Percentiles rank a stretch among this genome's conserved stretches.
These are phyloP conservation scores for Epinephelus cyanopodus DNA, from an alignment of 2,113 vertebrate genomes.

Conservation along the genomic window DNA sequence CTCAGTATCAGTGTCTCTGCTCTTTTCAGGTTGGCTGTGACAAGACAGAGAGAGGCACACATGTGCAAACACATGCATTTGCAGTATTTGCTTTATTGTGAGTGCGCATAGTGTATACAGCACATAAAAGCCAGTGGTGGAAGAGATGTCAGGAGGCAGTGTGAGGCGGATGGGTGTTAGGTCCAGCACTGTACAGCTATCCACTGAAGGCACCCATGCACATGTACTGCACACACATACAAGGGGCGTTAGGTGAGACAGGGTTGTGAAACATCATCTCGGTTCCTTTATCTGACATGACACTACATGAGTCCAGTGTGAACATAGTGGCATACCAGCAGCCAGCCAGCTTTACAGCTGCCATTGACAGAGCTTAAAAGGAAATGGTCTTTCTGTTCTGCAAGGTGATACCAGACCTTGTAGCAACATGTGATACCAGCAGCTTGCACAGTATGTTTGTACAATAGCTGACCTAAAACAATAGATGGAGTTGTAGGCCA, in stretches of 20 bases:
- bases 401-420: constrained; percentile 20
- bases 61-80: neutral
- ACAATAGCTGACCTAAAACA: neutral
- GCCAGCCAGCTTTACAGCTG: constrained; percentile 38
- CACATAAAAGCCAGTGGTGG: neutral
- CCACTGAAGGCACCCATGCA: neutral
- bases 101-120: neutral
- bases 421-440: constrained; percentile 14
- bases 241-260: neutral
- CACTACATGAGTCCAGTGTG: constrained; percentile 31
- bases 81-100: neutral
- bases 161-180: neutral
- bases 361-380: constrained; percentile 30
- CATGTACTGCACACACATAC: neutral
- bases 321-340: constrained; percentile 45
- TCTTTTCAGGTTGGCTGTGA: constrained; percentile 7
- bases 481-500: neutral
- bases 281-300: constrained; percentile 26
- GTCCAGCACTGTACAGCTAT: neutral
- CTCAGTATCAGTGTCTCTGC: neutral
- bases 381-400: constrained; percentile 28
- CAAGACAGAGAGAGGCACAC: neutral
- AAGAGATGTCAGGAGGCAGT: neutral
- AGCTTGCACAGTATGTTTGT: constrained; percentile 18
- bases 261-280: constrained; percentile 50